Base-by-base conservation (phyloP, 2,113 vertebrate genomes). In the Canis aureus region DNA sequence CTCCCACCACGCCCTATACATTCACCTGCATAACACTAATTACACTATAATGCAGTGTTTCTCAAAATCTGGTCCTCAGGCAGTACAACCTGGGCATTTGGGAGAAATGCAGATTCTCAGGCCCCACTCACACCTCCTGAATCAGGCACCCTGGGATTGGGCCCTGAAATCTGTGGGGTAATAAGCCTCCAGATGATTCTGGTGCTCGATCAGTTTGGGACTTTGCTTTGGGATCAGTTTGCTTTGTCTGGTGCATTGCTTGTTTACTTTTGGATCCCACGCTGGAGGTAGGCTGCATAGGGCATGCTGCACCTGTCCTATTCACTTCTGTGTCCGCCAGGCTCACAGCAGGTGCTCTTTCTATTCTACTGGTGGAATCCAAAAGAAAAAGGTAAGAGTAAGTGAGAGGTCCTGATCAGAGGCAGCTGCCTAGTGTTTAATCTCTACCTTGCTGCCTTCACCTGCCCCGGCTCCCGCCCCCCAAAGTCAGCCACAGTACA, bases 41-140 rank as follows among this genome's bases (percentile, higher is more conserved):
- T 71, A 19, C 0, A 0, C 13, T 74, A 3, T 20, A 23, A 59
- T 27, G 2, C 0, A 2, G 3, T 10, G 1, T 0, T 86, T 69
- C 60, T 87, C n/a, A 53, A 62, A 60, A 55, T 88, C 69, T 91
- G 19, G 66, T 43, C 69, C 13, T 82, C 0, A 0, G 3, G 55
- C 49, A 73, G 12, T 59, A 49, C 35, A 29, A 62, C 64, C 35
- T 76, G n/a, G 8, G 20, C 17, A 11, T 55, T 82, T n/a, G 55
- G 27, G 49, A 94, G 66, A 87, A 73, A 79, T 1, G 2, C 17
- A 51, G 49, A 19, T 57, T 93, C 51, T 84, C 32, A 57, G 79
- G 11, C 8, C 17, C 17, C 55, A 35, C 8, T 6, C 4, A 20
- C 1, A 62, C 3, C 6, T 23, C 23, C 55, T 81, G 59, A 79